Percentiles rank a stretch among this genome's conserved stretches.
Evolutionary conservation across 2,113 vertebrate species (phyloP).

Genomic region (Syngnathus typhle): DNA sequence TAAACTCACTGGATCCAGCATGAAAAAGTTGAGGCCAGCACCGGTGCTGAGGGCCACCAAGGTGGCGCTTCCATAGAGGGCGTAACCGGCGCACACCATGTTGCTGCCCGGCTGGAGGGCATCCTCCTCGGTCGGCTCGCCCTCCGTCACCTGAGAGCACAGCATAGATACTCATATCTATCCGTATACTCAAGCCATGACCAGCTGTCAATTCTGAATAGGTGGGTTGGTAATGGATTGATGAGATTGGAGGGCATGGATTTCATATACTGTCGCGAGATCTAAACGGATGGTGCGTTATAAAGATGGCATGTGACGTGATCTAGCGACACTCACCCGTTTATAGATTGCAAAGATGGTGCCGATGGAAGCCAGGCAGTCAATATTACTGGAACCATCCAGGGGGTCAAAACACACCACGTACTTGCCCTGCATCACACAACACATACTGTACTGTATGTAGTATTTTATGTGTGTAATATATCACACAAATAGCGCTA

Average conservation of each 20-base stretch:
- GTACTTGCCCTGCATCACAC: constrained; percentile 82
- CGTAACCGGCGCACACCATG: constrained; percentile 92
- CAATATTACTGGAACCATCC: constrained; percentile 96
- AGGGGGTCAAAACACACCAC: constrained; percentile 95
- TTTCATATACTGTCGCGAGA: no score
- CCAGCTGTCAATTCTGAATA: no score
- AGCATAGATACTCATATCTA: no score
- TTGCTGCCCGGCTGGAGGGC: constrained; percentile 81
- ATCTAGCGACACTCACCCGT: constrained; percentile 72
- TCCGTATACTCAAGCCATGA: no score
- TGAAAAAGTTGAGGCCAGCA: constrained; percentile 90
- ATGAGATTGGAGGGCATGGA: no score
- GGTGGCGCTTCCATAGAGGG: constrained; percentile 90
- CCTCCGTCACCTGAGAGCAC: constrained; percentile 56
- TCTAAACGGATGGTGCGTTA: no score
- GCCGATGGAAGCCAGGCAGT: constrained; percentile 93
- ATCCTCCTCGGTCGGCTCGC: constrained; percentile 80
- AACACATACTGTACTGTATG: not conserved
- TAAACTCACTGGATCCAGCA: constrained; percentile 84
- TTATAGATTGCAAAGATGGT: constrained; percentile 96
- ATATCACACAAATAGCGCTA: constrained; percentile 39
- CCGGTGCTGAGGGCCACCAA: constrained; percentile 89
- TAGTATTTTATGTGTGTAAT: not conserved
- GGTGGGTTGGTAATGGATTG: no score
- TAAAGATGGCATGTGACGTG: no score